Evolutionary conservation across 2,888 invertebrate species (phyloP).

Genomic region (Eurytoma adleriae): DNA sequence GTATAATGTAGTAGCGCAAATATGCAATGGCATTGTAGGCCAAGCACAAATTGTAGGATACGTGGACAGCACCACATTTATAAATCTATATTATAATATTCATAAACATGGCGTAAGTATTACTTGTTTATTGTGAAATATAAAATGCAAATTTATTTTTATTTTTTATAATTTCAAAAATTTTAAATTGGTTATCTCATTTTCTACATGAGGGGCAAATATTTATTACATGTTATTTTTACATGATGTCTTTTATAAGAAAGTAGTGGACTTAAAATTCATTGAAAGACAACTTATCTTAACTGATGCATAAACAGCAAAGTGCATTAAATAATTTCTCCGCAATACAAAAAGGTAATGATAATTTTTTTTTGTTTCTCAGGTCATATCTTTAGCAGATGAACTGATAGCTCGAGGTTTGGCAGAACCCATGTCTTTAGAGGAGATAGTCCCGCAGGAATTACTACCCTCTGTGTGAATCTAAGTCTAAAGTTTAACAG

Average conservation of each 20-base stretch:
- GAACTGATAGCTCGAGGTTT: slow-evolving; percentile 90
- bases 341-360: background rate
- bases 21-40: slow-evolving; percentile 89
- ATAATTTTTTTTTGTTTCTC: slow-evolving; percentile 77
- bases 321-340: background rate
- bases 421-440: slow-evolving; percentile 83
- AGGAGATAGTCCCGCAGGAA: slow-evolving; percentile 56
- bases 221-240: background rate
- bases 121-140: background rate
- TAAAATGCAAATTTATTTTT: background rate
- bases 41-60: slow-evolving; percentile 94
- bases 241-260: slow-evolving; percentile 51
- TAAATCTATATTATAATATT: slow-evolving; percentile 90
- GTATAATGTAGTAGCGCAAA: slow-evolving; percentile 84
- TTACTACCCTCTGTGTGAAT: slow-evolving; percentile 51
- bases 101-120: slow-evolving; percentile 83
- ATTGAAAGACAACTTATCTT: slow-evolving; percentile 30
- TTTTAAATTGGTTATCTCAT: background rate
- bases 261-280: slow-evolving; percentile 54
- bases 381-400: slow-evolving; percentile 90
- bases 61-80: slow-evolving; percentile 85
- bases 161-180: background rate
- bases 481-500: slow-evolving; percentile 53
- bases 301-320: slow-evolving; percentile 29
- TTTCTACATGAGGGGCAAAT: background rate